Base-by-base conservation (phyloP, 2,113 vertebrate genomes). In the Bambusicola thoracicus region DNA sequence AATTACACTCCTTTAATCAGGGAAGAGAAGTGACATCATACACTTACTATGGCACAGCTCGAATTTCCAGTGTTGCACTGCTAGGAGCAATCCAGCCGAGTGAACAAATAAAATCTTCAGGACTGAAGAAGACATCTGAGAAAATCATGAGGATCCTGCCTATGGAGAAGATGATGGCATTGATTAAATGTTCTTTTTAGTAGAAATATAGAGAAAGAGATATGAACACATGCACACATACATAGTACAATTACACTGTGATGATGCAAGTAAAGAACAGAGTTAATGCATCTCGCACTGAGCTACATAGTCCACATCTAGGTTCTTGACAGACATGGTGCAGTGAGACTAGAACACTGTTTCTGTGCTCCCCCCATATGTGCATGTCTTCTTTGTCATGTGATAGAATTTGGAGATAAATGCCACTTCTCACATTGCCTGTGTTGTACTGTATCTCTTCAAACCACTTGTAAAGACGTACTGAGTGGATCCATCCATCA, bases 1-100 rank as follows among this genome's bases (percentile, higher is more conserved):
- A 91, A 89, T 78, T 81, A 67, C 12, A 65, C 27, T 68, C 53
- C 76, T 95, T 94, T 94, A 94, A 94, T 94, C 81, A 92, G 20
- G 14, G 79, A 74, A 75, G 32, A 93, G 46, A 87, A 90, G 38
- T 89, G 80, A 95, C 61, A 78, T 94, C 85, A 85, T 68, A 30
- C 2, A 36, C 76, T 96, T 94, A 94, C 61, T 80, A 70, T n/a
- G 87, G 59, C 79, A 83, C 36, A 65, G 61, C 34, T 97, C 85
- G 36, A 6, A 85, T 91, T 91, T 94, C 81, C 67, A 80, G 36
- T 43, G 49, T 12, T 70, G 55, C 32, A 36, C 13, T 53, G 65
- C 85, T 83, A 74, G 61, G 5, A 82, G 30, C 32, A 85, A 85
- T 74, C 63, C 87, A 90, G 61, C 48, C 56, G 40, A 93, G 53